Base-by-base conservation (phyloP, 2,797 vertebrate species). In the Saxicola maurus region DNA sequence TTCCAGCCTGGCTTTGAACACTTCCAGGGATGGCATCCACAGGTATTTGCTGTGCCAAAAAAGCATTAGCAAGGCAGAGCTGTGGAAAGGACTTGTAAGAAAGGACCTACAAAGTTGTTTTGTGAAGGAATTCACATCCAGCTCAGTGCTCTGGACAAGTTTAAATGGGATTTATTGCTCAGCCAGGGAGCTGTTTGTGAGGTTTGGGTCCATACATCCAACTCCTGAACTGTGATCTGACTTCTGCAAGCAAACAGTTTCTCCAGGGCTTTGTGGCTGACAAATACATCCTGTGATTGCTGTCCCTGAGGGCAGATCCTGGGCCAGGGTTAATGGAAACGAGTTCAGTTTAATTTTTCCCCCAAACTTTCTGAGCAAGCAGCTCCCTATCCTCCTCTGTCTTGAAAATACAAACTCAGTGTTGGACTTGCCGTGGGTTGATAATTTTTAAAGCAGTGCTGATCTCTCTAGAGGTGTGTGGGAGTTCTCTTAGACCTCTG, bases 141-240 rank as follows among this genome's bases (percentile, higher is more conserved):
- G 21, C 21, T 84, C 37, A n/a, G 31, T 35, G 31, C 10, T 57
- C 24, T 69, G 52, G 49, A 46, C 45, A 48, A 31, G 40, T 42
- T 67, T 82, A 66, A 69, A 52, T 28, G 30, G 56, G 27, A 73
- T 84, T 88, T 84, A 69, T 61, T 82, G 48, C n/a, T 75, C 5
- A 2, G 4, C 25, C 28, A 81, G 19, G 49, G 55, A 72, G 13
- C 17, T 57, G 18, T 46, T 83, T 55, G 48, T 69, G 64, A 88
- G 45, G 9, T 1, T 66, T 7, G 27, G 15, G 3, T 53, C 43
- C 74, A 19, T n/a, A 51, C 35, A 51, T 27, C 24, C 64, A 52
- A 1, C 15, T 52, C 37, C 56, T 84, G 59, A 65, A 33, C 82
- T 46, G 30, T 43, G n/a, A 55, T 43, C n/a, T 1, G 10, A 49